Evolutionary conservation across 1,140 invertebrate species (phyloP).

Genomic region (Antheraea pernyi): DNA sequence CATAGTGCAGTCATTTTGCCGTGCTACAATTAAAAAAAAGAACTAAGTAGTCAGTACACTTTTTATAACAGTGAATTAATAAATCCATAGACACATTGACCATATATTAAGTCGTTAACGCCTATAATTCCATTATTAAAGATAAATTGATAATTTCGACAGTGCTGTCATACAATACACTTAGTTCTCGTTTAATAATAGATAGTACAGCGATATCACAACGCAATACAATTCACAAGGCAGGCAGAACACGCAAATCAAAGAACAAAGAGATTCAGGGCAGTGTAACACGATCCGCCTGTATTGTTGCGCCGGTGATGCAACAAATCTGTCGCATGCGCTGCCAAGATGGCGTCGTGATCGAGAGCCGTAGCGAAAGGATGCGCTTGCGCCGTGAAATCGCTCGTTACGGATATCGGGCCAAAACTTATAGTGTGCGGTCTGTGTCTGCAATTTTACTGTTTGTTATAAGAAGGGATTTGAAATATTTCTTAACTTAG

Average conservation of each 20-base stretch:
- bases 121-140: constrained; percentile 16
- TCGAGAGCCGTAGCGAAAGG: constrained; percentile 68
- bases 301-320: constrained; percentile 59
- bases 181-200: background rate
- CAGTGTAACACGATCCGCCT: constrained; percentile 69
- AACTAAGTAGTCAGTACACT: too few relatives aligned
- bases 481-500: background rate
- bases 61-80: too few relatives aligned
- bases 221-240: constrained; percentile 43
- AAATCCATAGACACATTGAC: too few relatives aligned
- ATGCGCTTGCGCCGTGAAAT: constrained; percentile 66
- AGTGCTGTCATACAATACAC: background rate
- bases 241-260: constrained; percentile 47
- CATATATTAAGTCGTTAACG: background rate
- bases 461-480: background rate
- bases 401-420: constrained; percentile 41
- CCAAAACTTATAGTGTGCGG: constrained; percentile 16
- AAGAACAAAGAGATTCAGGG: constrained; percentile 66
- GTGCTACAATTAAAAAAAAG: too few relatives aligned
- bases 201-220: constrained; percentile 3
- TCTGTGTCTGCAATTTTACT: constrained; percentile 12
- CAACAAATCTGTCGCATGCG: constrained; percentile 61
- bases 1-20: too few relatives aligned
- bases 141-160: background rate
- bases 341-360: constrained; percentile 52